Conservation (phyloP, 2,797 vertebrate species). For the Thaleichthys pacificus region DNA sequence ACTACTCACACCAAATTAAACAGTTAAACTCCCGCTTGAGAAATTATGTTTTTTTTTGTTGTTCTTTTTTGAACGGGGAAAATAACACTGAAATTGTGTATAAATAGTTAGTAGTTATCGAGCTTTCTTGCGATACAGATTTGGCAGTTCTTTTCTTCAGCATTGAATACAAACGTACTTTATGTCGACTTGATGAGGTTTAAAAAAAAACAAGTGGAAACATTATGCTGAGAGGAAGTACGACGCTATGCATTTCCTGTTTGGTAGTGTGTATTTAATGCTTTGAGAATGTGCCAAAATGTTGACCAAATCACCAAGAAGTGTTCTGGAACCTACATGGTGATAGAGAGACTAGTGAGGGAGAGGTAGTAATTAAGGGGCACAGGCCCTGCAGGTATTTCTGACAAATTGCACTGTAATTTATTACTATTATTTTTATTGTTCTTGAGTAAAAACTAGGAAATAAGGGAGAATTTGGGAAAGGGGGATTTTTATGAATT, state of each 20-base stretch:
- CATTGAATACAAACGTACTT: neutral
- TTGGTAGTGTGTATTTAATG: conserved; percentile 17
- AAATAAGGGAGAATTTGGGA: conserved; percentile 30
- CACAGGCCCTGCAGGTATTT: conserved; percentile 50
- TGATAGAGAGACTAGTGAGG: conserved; percentile 6
- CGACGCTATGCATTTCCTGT: conserved; percentile 35
- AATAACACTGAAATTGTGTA: too few relatives aligned
- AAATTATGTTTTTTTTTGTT: neutral
- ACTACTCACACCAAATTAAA: neutral
- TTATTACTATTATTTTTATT: conserved; percentile 68
- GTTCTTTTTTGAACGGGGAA: neutral
- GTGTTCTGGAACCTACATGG: conserved; percentile 39
- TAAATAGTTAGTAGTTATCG: too few relatives aligned
- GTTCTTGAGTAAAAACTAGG: conserved; percentile 40
- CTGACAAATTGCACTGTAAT: conserved; percentile 74
- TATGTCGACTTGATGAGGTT: conserved; percentile 1
- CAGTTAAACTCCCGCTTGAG: neutral
- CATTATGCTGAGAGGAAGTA: conserved; percentile 10
- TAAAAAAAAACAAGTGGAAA: neutral
- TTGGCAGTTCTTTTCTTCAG: conserved; percentile 24
- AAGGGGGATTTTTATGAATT: conserved; percentile 35
- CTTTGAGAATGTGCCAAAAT: conserved; percentile 67
- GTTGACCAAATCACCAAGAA: conserved; percentile 39
- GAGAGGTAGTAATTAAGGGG: conserved; percentile 27
- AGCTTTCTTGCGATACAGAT: conserved; percentile 19